A percentile compares a stretch with the other conserved stretches of the same genome.
Evolutionary conservation across 2,113 vertebrate genomes (phyloP).

Genomic region (Genyomyrus donnyi): DNA sequence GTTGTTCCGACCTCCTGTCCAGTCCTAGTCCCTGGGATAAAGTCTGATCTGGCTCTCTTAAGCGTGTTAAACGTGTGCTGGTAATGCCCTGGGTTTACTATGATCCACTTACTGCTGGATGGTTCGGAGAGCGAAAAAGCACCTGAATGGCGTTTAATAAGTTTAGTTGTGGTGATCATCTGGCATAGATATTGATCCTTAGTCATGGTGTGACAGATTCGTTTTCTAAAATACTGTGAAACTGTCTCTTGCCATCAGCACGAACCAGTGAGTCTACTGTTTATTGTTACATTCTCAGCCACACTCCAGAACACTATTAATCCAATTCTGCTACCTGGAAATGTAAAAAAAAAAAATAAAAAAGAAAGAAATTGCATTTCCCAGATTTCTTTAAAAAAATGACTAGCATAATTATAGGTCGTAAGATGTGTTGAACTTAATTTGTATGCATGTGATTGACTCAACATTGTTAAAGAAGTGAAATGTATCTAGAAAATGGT

Average conservation of each 20-base stretch:
- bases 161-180: not conserved
- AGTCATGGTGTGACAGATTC: not conserved
- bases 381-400: not conserved
- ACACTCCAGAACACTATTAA: not conserved
- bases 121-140: not conserved
- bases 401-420: not conserved
- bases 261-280: not conserved
- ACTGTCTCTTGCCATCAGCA: not conserved
- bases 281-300: not conserved
- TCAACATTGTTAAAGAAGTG: not conserved
- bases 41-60: not conserved
- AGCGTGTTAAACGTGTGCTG: conserved; percentile 7
- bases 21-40: not conserved
- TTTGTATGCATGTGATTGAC: not conserved
- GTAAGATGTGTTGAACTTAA: not conserved
- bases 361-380: not conserved
- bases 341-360: not conserved
- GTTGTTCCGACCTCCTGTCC: not conserved
- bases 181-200: not conserved
- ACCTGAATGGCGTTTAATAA: not conserved
- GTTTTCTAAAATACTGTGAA: not conserved
- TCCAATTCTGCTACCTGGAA: not conserved
- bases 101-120: conserved; percentile 7
- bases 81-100: not conserved
- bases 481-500: not conserved